Base-by-base conservation (phyloP, 2,113 vertebrate genomes). In the Toxostoma redivivum region DNA sequence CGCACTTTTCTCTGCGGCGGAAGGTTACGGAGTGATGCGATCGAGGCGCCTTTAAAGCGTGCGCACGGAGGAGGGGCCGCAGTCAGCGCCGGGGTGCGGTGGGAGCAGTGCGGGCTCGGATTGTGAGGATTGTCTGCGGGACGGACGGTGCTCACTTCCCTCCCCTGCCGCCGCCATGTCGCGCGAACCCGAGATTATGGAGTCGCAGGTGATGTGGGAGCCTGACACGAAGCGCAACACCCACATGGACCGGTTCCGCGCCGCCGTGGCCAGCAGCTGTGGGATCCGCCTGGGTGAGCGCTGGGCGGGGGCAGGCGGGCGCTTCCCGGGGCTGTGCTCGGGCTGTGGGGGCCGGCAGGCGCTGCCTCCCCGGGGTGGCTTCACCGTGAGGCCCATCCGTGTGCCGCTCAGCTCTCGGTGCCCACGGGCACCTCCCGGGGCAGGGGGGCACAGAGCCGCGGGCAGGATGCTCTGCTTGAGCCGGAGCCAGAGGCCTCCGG, bases 151-250 rank as follows among this genome's bases (percentile, higher is more conserved):
- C 18, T 61, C 13, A 7, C 4, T 10, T 22, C 19, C 20, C 31
- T 7, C 33, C 17, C 2, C 2, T 15, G 45, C 48, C 47, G 56
- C 77, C 78, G 94, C 91, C 84, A 99, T 99, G 99, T 99, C 99
- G 40, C 98, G 98, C 88, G 97, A 98, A 82, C 97, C 96, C 74
- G 98, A 98, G 90, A 99, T 99, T 51, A 98, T 99, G 98, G 99
- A 99, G 97, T 97, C 97, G 81, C 98, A 97, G 96, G 98, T 98
- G 97, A 90, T 99, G 97, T 99, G 99, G 99, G 98, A 99, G 97
- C 99, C 99, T 3, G 99, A 99, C 97, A 98, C 98, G 38, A 99
- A 99, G 97, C 98, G 94, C 92, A 98, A 98, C 96, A 99, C 99
- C 17, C 98, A 97, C 90, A 99, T 99, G 99, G 99, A 99, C 91